Conservation (phyloP, 2,113 vertebrate genomes). For the Psilopogon haemacephalus region DNA sequence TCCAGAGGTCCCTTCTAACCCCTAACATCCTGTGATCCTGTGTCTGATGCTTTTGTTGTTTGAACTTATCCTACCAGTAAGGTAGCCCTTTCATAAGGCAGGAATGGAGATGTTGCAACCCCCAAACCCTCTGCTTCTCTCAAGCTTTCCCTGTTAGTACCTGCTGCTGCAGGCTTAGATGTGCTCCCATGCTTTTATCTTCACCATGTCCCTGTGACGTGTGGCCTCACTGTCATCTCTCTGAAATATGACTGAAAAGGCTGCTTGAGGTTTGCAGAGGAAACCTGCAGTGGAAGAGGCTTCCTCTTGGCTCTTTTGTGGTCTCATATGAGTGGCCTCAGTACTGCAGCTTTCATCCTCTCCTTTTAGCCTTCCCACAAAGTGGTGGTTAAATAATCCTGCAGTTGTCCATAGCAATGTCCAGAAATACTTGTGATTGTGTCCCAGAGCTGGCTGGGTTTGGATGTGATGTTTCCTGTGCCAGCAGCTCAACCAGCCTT, state of each 20-base stretch:
- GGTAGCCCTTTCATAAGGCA: background rate
- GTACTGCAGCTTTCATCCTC: background rate
- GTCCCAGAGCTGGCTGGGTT: background rate
- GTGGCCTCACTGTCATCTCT: background rate
- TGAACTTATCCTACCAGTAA: background rate
- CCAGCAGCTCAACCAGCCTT: background rate
- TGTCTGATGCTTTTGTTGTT: background rate
- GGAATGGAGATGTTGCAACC: background rate
- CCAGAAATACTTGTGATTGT: background rate
- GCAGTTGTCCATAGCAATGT: background rate
- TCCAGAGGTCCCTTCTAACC: too few relatives aligned
- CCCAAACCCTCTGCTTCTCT: background rate
- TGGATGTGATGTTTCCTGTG: background rate
- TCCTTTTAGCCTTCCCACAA: background rate
- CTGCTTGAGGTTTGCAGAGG: background rate
- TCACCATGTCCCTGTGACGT: background rate
- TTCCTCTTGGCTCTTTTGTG: background rate
- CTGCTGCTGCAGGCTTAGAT: background rate
- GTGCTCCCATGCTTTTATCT: background rate
- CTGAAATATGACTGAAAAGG: background rate
- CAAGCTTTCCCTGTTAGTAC: background rate
- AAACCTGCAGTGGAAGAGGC: background rate
- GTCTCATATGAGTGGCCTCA: rapidly evolving
- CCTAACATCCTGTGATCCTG: too few relatives aligned
- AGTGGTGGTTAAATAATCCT: background rate